Evolutionary conservation across 2,888 invertebrate species (phyloP), one percentile per base, ranked within the genome.

Genomic region (Caradrina clavipalpis): DNA sequence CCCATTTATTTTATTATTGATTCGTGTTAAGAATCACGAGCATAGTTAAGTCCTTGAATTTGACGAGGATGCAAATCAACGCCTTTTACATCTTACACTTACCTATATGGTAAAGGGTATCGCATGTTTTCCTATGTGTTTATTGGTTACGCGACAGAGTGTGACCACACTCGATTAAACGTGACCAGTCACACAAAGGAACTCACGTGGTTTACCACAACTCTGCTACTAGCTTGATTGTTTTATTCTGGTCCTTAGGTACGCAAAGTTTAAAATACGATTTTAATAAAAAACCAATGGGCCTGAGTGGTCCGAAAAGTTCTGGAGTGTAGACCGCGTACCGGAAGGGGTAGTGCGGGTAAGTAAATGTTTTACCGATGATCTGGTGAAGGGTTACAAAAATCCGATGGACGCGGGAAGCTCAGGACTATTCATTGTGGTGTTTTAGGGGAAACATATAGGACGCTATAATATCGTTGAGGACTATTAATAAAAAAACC

Each of bases 241-340:
- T 39, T 58, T 15, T 7, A 11, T 45, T 56, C 19, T 21, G 49
- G 15, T 67, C 10, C 21, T 59, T 53, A 11, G 8, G 57, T 62
- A 54, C 13, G 19, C 10, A 39, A 61, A 19, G 31, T 26, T 53
- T 1, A 47, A 59, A 21, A 45, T 22, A 22, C n/a, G 0, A 31
- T 51, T 45, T 53, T 7, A n/a, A 21, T 31, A 59, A 42, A 57
- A 69, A 26, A 26, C 11, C 1, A 22, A 50, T 13, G 21, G 7
- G 4, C 15, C 11, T 15, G 21, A 31, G 50, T 50, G 39, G n/a
- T 42, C 10, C 31, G 0, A 51, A 72, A 56, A 72, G 22, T 72
- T 69, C 7, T 72, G 31, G 6, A 72, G 21, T 17, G 39, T 8
- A 17, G 21, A 39, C 49, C 39, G 26, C 15, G 21, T 50, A 10